Evolutionary conservation across 1,140 invertebrate genomes (phyloP), one percentile per base, ranked within the genome.

Genomic region (Lucilia sericata): DNA sequence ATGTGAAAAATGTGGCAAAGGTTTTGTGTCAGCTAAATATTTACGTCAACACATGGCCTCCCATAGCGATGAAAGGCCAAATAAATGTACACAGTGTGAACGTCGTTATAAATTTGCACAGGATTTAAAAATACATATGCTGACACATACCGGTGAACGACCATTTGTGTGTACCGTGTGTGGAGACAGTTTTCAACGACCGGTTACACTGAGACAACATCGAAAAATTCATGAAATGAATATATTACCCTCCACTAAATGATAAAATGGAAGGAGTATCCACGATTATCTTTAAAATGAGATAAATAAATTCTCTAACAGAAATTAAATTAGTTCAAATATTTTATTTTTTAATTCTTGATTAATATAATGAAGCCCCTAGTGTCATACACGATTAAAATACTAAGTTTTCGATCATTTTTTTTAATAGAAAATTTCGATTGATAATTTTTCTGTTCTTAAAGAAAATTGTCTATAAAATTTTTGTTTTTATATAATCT

Each of bases 141-240:
- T n/a, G 9, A 65, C 80, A 13, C 83, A 84, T 74, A 17, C 78
- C 8, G 42, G 36, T 2, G 70, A 82, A 82, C 82, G 74, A 21
- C 82, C 74, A 55, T 82, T 82, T 55, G 34, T 65, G 2, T 84
- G 84, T 76, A 82, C 82, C 10, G 74, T 84, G 13, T 84, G 84
- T 60, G 70, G 84, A 36, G 82, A 84, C n/a, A 42, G 47, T 51
- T 84, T 84, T 75, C 60, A 49, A 51, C 84, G 82, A 51, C 42
- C 21, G 25, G 80, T 65, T 17, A 65, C 78, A n/a, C 55, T 82
- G 5, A 82, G 81, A 42, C 25, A 36, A 5, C 84, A 84, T 76
- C 34, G 74, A 34, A 84, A 82, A 36, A 70, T 55, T 17, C 84
- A 84, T 82, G 83, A 51, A 5, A 76, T 21, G 14, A 51, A 34